These are phyloP conservation scores for Drosophila kanekoi DNA, from an alignment of 2,888 invertebrate genomes.

Conservation along the genomic window DNA sequence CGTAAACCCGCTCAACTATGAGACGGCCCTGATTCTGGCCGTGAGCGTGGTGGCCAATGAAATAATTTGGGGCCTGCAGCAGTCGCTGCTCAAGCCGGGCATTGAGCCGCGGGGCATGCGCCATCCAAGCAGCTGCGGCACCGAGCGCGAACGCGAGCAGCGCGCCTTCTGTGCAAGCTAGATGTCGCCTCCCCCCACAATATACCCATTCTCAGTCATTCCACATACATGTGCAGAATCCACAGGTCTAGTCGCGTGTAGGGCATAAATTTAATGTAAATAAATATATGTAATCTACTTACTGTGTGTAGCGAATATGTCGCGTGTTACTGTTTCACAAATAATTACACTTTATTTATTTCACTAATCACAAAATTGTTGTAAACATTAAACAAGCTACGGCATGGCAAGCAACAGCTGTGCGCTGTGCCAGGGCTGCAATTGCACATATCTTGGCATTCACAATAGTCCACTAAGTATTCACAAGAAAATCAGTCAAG, in stretches of 20 bases:
- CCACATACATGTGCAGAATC: slow-evolving; percentile 20
- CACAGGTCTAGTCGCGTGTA: slow-evolving; percentile 39
- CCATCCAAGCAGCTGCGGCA: slow-evolving; percentile 69
- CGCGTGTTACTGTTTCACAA: not conserved
- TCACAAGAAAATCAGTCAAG: not conserved
- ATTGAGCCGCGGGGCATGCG: slow-evolving; percentile 51
- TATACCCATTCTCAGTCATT: slow-evolving; percentile 4
- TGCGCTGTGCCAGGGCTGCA: slow-evolving; percentile 26
- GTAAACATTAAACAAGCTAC: slow-evolving; percentile 54
- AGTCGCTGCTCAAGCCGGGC: slow-evolving; percentile 74
- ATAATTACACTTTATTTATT: slow-evolving; percentile 9
- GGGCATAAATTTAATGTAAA: slow-evolving; percentile 37
- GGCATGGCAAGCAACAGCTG: slow-evolving; percentile 75
- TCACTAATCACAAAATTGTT: slow-evolving; percentile 8
- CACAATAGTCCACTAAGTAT: not conserved
- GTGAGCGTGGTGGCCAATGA: slow-evolving; percentile 80
- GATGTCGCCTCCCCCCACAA: not conserved
- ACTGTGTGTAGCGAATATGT: slow-evolving; percentile 28
- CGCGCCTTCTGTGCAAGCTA: slow-evolving; percentile 51
- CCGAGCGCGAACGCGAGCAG: slow-evolving; percentile 62
- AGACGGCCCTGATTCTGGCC: slow-evolving; percentile 75
- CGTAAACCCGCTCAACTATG: slow-evolving; percentile 79
- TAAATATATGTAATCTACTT: slow-evolving; percentile 36
- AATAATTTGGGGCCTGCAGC: slow-evolving; percentile 81
- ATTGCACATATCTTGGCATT: not conserved